These are phyloP conservation scores for Seira sanloemensis DNA, from an alignment of 2,888 invertebrate species.

Conservation along the genomic window DNA sequence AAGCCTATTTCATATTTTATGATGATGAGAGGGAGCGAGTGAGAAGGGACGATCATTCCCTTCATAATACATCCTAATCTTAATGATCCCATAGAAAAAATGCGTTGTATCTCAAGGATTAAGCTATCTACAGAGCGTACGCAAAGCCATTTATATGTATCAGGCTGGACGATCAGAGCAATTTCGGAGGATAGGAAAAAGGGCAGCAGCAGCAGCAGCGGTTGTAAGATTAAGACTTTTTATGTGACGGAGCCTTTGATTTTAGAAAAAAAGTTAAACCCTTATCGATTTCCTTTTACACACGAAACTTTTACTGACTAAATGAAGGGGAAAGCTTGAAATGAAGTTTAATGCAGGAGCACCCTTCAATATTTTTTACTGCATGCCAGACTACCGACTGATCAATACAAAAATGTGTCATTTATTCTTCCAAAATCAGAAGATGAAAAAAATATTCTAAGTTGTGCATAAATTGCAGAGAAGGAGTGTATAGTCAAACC, in stretches of 20 bases:
- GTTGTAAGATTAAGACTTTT: background rate
- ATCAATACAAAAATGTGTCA: too few relatives aligned
- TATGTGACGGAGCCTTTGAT: background rate
- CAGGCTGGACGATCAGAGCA: background rate
- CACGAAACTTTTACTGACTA: background rate
- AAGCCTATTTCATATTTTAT: constrained; percentile 48
- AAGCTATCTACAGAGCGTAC: background rate
- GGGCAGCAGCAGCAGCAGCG: too few relatives aligned
- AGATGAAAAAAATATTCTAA: too few relatives aligned
- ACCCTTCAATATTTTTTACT: too few relatives aligned
- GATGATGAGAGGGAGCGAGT: constrained; percentile 35
- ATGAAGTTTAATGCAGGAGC: too few relatives aligned
- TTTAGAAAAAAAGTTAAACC: background rate
- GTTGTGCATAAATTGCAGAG: too few relatives aligned
- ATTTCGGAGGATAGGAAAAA: background rate
- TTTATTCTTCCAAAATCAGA: too few relatives aligned
- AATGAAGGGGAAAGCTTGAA: too few relatives aligned
- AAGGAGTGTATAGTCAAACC: too few relatives aligned
- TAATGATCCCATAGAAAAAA: background rate
- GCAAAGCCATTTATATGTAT: background rate
- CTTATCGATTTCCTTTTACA: background rate
- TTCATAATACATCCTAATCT: constrained; percentile 5
- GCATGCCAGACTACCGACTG: too few relatives aligned
- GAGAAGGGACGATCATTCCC: constrained; percentile 26
- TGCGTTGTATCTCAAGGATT: background rate